phyloP scores from a whole-genome alignment of 2,113 vertebrate genomes.

The Prunella himalayana region DNA sequence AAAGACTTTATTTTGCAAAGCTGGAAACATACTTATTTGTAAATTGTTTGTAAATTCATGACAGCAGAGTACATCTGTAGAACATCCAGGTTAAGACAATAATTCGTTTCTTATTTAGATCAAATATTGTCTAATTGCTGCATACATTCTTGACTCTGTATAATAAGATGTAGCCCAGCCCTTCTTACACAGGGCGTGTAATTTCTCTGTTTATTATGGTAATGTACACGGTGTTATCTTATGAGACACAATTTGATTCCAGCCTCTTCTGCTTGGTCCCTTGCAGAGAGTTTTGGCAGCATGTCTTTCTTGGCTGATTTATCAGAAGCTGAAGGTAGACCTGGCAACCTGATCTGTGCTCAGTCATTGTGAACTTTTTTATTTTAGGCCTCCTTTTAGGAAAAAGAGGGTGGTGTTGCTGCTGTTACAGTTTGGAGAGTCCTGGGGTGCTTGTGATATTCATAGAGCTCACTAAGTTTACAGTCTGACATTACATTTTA shows the following conservation, averaged over 20 bases:
- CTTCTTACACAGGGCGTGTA: neutral
- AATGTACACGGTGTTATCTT: neutral
- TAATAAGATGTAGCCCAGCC: neutral
- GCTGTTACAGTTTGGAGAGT: neutral
- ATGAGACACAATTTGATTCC: neutral
- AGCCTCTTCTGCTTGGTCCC: neutral
- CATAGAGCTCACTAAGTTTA: neutral
- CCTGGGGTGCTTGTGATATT: neutral
- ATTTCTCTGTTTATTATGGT: neutral
- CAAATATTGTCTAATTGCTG: neutral
- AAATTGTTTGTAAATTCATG: neutral
- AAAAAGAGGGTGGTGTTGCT: fast-evolving
- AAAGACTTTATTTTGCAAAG: neutral
- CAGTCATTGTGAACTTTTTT: neutral
- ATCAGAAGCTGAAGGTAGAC: neutral
- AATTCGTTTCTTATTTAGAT: neutral
- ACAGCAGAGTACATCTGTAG: neutral
- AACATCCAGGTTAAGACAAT: neutral
- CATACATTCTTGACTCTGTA: neutral
- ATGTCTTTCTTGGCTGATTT: neutral
- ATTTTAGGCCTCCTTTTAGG: neutral
- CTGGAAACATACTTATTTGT: neutral
- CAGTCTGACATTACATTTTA: neutral
- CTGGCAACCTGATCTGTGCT: neutral
- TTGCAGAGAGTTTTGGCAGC: neutral